A percentile compares a stretch with the other conserved stretches of the same genome.
These are phyloP conservation scores for Tetragonula clypearis DNA, from an alignment of 1,140 invertebrate genomes.

Conservation along the genomic window DNA sequence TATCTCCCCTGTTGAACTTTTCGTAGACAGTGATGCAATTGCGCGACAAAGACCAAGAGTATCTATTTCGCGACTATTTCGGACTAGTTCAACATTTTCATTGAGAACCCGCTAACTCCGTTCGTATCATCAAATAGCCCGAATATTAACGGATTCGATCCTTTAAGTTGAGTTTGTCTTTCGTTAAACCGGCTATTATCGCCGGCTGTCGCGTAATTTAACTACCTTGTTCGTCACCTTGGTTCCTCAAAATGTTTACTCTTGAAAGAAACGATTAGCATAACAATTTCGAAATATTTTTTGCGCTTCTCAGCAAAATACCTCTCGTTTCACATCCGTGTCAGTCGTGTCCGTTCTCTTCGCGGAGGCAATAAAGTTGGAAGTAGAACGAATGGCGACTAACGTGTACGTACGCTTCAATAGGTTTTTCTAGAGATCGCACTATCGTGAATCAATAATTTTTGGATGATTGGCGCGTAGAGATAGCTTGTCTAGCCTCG, in stretches of 20 bases:
- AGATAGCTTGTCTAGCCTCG: neutral
- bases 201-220: neutral
- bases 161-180: neutral
- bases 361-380: neutral
- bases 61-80: neutral
- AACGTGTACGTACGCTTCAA: neutral
- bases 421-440: neutral
- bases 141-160: neutral
- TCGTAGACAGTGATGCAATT: neutral
- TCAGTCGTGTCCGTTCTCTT: neutral
- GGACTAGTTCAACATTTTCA: constrained; percentile 11
- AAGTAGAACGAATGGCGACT: constrained; percentile 3
- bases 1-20: neutral
- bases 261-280: neutral
- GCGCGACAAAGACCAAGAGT: too few relatives aligned
- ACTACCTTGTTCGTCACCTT: neutral
- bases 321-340: too few relatives aligned
- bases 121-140: neutral
- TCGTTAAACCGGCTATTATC: neutral
- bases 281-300: neutral
- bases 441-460: neutral
- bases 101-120: neutral
- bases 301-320: neutral
- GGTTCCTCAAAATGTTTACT: neutral
- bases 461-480: neutral